These are phyloP conservation scores for Heliconius hermathena DNA, from an alignment of 1,140 invertebrate genomes.

Conservation along the genomic window DNA sequence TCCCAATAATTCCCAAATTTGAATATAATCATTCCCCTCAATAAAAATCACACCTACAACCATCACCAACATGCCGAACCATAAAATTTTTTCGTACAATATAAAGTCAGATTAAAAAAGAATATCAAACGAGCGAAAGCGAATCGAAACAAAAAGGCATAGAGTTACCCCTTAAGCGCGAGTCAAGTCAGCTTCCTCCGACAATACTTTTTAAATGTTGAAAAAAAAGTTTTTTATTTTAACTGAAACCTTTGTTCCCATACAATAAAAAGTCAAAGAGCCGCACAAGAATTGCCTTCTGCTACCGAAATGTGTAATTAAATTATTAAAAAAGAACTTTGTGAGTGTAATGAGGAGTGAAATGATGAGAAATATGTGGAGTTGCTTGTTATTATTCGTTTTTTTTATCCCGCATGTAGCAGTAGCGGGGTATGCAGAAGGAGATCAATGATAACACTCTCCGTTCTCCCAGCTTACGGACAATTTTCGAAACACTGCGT, in stretches of 20 bases:
- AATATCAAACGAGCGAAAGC: neutral
- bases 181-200: conserved; percentile 11
- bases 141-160: conserved; percentile 10
- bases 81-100: neutral
- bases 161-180: conserved; percentile 1
- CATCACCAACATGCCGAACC: neutral
- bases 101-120: neutral
- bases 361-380: conserved; percentile 2
- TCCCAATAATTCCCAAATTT: too few species aligned
- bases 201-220: conserved; percentile 14
- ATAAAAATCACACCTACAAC: neutral
- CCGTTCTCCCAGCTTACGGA: too few species aligned
- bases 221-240: conserved; percentile 3
- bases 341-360: neutral
- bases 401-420: too few species aligned
- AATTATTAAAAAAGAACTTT: conserved; percentile 12
- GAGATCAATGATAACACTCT: too few species aligned
- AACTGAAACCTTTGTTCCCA: conserved; percentile 8
- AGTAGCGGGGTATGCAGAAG: too few species aligned
- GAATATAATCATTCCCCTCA: too few species aligned
- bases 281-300: conserved; percentile 10
- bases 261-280: conserved; percentile 14
- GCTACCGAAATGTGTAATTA: conserved; percentile 6
- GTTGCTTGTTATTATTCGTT: neutral
- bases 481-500: neutral